Evolutionary conservation across 2,113 vertebrate genomes (phyloP).

Genomic region (Athene cunicularia): DNA sequence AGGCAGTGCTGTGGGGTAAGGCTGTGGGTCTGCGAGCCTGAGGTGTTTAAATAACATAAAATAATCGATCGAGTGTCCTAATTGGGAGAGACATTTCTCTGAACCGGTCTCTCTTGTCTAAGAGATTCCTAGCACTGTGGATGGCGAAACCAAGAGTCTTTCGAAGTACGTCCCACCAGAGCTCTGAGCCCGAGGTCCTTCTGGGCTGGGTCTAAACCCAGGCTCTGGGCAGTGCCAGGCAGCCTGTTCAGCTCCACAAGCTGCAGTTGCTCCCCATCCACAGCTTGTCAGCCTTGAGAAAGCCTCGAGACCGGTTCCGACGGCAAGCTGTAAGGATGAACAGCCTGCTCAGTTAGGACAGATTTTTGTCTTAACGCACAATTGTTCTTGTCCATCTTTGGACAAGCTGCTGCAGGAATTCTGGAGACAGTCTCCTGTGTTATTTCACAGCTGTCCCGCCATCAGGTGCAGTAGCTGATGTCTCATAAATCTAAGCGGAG

Average conservation of each 20-base stretch:
- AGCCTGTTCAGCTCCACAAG: not conserved
- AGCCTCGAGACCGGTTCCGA: not conserved
- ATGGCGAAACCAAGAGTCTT: not conserved
- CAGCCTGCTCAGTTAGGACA: not conserved
- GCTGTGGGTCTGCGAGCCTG: rapidly evolving
- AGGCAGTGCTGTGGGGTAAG: slow-evolving; percentile 80
- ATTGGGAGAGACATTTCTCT: not conserved
- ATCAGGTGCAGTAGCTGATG: not conserved
- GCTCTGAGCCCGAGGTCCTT: not conserved
- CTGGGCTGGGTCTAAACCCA: not conserved
- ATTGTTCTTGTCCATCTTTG: not conserved
- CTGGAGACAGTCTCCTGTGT: not conserved
- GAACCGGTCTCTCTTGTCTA: rapidly evolving
- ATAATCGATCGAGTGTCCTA: not conserved
- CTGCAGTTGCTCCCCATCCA: not conserved
- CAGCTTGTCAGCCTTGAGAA: not conserved
- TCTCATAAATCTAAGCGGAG: not conserved
- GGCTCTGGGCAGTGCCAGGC: not conserved
- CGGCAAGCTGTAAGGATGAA: not conserved
- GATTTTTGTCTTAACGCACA: not conserved
- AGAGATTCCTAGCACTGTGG: rapidly evolving
- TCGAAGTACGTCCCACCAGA: not conserved
- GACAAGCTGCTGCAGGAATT: not conserved
- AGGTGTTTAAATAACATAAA: rapidly evolving
- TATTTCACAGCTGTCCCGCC: not conserved